phyloP scores from a whole-genome alignment of 2,888 invertebrate genomes.

The Drosophila aldrichi region DNA sequence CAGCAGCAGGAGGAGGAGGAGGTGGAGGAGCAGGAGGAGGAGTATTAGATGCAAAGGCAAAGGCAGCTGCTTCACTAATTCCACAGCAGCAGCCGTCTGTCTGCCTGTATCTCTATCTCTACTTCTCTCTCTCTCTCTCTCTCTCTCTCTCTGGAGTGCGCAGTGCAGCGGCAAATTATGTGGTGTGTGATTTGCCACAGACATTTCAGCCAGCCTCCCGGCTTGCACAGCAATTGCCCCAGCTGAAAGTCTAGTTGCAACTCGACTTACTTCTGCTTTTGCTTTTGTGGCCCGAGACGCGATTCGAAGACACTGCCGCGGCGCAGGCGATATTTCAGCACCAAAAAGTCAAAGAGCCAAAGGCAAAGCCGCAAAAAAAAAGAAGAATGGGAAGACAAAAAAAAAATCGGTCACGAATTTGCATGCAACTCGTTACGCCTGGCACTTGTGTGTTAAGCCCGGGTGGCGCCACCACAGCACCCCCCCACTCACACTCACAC shows the following conservation, averaged over 20 bases:
- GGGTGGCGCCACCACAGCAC: conserved; percentile 39
- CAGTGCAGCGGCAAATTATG: conserved; percentile 82
- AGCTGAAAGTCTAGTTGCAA: conserved; percentile 36
- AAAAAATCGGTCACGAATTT: conserved; percentile 58
- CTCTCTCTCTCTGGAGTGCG: conserved; percentile 32
- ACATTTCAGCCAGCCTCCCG: conserved; percentile 45
- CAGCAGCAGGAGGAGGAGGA: not conserved
- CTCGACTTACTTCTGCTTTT: conserved; percentile 37
- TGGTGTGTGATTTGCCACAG: conserved; percentile 80
- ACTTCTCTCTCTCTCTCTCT: conserved; percentile 6
- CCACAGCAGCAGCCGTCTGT: conserved; percentile 52
- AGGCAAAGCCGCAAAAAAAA: conserved; percentile 30
- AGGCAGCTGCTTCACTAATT: conserved; percentile 72
- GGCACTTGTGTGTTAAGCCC: conserved; percentile 78
- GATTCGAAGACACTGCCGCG: conserved; percentile 44
- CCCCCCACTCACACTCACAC: not conserved
- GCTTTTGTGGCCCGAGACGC: conserved; percentile 38
- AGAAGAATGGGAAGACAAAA: conserved; percentile 20
- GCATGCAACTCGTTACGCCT: conserved; percentile 81
- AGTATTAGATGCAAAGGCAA: not conserved
- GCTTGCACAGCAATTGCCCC: conserved; percentile 10
- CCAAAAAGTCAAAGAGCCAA: conserved; percentile 50
- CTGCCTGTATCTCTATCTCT: conserved; percentile 2
- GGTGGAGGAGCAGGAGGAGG: not conserved
- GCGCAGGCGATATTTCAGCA: conserved; percentile 67